Evolutionary conservation across 2,888 invertebrate species (phyloP).

Genomic region (Mythimna albipuncta): DNA sequence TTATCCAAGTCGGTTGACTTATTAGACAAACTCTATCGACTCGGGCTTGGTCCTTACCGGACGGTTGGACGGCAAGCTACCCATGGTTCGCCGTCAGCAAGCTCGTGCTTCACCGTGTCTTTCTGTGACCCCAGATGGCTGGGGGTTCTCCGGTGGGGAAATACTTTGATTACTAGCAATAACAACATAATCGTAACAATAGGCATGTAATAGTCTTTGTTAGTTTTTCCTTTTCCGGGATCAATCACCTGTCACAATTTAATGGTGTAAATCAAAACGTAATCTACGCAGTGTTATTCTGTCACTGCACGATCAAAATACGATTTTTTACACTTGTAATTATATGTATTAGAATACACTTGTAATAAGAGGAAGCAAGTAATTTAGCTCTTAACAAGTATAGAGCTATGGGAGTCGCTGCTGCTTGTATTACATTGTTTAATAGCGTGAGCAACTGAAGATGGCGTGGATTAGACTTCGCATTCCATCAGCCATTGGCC

Average conservation of each 20-base stretch:
- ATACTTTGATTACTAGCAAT: not conserved
- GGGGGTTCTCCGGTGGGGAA: too few relatives aligned
- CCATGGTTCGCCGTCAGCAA: too few relatives aligned
- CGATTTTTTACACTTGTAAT: constrained; percentile 55
- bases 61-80: too few relatives aligned
- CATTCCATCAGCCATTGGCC: constrained; percentile 76
- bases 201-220: not conserved
- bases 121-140: too few relatives aligned
- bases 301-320: constrained; percentile 36
- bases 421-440: constrained; percentile 49
- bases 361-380: constrained; percentile 61
- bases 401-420: constrained; percentile 36
- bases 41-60: too few relatives aligned
- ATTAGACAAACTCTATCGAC: too few relatives aligned
- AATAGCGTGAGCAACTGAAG: constrained; percentile 66
- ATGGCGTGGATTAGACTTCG: constrained; percentile 67
- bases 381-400: constrained; percentile 57
- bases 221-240: constrained; percentile 2
- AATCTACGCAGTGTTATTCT: constrained; percentile 30
- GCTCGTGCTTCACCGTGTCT: too few relatives aligned
- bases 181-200: not conserved
- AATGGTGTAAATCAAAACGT: constrained; percentile 3
- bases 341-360: constrained; percentile 52
- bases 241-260: constrained; percentile 13
- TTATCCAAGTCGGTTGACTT: too few relatives aligned